Evolutionary conservation across 2,113 vertebrate species (phyloP).

Genomic region (Clupea harengus): DNA sequence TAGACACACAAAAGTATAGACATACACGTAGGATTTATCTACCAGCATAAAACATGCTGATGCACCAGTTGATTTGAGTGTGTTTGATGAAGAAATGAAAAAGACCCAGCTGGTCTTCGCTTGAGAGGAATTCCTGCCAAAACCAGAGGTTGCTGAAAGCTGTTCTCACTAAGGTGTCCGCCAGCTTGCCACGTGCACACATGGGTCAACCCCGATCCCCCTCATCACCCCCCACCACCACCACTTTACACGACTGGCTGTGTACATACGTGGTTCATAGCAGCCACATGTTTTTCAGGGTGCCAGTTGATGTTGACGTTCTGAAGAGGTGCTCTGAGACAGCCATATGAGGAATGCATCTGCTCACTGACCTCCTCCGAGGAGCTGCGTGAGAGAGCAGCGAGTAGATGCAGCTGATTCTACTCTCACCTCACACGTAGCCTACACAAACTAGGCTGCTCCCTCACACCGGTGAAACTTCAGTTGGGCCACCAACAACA

Average conservation of each 20-base stretch:
- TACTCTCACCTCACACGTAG: slow-evolving; percentile 23
- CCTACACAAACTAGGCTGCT: not conserved
- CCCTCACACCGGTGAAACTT: not conserved
- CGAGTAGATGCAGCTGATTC: slow-evolving; percentile 39
- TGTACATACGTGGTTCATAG: not conserved
- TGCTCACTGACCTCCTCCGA: slow-evolving; percentile 44
- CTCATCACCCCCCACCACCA: not conserved
- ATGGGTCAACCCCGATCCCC: not conserved
- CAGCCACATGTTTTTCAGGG: slow-evolving; percentile 12
- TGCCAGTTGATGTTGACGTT: slow-evolving; percentile 22
- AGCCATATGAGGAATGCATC: slow-evolving; percentile 59
- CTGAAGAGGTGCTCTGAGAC: not conserved
- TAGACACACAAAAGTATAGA: not conserved
- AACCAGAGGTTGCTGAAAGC: not conserved
- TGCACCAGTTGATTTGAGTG: not conserved
- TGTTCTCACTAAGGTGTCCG: not conserved
- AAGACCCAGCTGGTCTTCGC: not conserved
- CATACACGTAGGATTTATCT: not conserved
- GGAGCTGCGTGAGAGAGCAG: slow-evolving; percentile 27
- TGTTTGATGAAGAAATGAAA: not conserved
- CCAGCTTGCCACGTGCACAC: not conserved
- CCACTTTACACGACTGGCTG: not conserved
- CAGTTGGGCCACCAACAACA: not conserved
- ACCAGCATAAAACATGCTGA: not conserved
- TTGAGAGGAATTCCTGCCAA: not conserved